Base-by-base conservation (phyloP, 2,888 invertebrate species). In the Ctenicera cuprea region DNA sequence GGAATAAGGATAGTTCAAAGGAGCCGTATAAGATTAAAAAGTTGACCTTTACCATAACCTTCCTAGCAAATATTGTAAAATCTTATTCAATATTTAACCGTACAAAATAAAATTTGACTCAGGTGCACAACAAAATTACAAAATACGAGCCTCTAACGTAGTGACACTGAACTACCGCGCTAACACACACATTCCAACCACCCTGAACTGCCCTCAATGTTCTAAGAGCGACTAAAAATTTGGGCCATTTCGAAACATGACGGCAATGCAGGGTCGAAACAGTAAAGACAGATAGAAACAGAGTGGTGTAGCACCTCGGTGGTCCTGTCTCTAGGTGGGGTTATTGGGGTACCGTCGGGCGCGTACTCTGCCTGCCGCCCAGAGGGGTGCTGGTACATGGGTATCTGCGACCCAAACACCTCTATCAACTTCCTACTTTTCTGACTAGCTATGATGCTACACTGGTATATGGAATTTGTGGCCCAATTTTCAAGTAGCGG, bases 241-340 rank as follows among this genome's bases (percentile, higher is more conserved):
- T 22, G 43, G 48, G 37, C 43, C 22, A 50, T 69, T 30, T 64
- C 48, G n/a, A 72, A 73, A 73, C 54, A 75, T 73, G 72, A 65
- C 41, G 50, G 71, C 72, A 77, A 70, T 72, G 66, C 71, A 74
- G 72, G 76, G 77, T 66, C 37, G 59, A 91, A 91, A 92, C 91
- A 92, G 92, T 91, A 91, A 52, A 91, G 91, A 91, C 91, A 91
- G 91, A 91, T 91, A 91, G 91, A 91, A 89, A 90, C 88, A 90
- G 82, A 73, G 80, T 78, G 80, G 78, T 81, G 81, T 83, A 84
- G 87, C 88, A 88, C 88, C 88, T 88, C 87, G 82, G 86, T 85
- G 80, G 86, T 87, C 86, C 87, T 83, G 86, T 87, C 87, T 85
- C 85, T 87, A 82, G 87, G 85, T 82, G 87, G 87, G 81, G 84